A percentile compares a stretch with the other conserved stretches of the same genome.
phyloP scores from a whole-genome alignment of 2,113 vertebrate species.

The Lasiurus borealis region DNA sequence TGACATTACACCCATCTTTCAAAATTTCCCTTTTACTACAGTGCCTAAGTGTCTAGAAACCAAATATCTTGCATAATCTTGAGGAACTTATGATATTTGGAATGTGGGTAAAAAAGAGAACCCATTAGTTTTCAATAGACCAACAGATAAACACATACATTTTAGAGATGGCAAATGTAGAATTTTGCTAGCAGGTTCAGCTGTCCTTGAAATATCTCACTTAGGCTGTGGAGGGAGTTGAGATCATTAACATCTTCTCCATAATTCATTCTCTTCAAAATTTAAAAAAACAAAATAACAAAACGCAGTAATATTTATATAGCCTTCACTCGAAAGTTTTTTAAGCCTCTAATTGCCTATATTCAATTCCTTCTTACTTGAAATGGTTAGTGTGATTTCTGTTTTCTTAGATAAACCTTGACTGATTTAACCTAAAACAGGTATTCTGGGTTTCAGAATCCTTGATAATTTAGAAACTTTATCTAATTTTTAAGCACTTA shows the following conservation, averaged over 20 bases:
- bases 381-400: not conserved
- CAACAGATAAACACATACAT: not conserved
- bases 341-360: not conserved
- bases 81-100: not conserved
- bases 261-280: not conserved
- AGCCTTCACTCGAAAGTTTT: not conserved
- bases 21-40: not conserved
- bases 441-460: not conserved
- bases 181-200: not conserved
- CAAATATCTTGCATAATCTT: not conserved
- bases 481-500: not conserved
- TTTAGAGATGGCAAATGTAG: not conserved
- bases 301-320: not conserved
- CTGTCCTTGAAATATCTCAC: not conserved
- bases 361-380: not conserved
- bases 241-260: not conserved
- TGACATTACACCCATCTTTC: not conserved
- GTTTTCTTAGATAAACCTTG: not conserved
- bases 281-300: not conserved
- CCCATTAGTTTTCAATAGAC: not conserved
- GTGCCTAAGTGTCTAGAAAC: not conserved
- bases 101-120: not conserved
- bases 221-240: not conserved
- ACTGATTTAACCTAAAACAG: not conserved
- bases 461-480: not conserved